Evolutionary conservation across 2,797 vertebrate species (phyloP).

Genomic region (Schizopygopsis pylzovi): DNA sequence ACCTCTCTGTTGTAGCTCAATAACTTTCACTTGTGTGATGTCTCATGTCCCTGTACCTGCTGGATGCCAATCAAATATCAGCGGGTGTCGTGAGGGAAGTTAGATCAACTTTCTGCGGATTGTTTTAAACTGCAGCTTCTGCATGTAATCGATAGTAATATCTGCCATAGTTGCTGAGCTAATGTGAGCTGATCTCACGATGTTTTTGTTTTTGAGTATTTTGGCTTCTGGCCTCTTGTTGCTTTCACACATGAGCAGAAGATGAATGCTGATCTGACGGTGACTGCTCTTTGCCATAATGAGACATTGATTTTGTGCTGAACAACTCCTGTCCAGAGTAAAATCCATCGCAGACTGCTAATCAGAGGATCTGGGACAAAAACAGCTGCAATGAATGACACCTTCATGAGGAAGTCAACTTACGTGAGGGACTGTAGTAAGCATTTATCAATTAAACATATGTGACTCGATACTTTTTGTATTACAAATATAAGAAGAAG

Average conservation of each 20-base stretch:
- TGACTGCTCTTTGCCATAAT: conserved; percentile 15
- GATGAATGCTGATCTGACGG: conserved; percentile 17
- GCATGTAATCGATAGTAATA: not conserved
- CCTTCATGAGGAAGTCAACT: not conserved
- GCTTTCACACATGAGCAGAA: conserved; percentile 12
- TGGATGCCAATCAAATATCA: not conserved
- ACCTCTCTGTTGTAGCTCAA: not conserved
- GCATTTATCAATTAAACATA: not conserved
- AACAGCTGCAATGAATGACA: not conserved
- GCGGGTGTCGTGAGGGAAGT: not conserved
- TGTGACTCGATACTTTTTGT: not conserved
- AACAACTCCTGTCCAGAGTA: not conserved
- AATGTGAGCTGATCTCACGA: not conserved
- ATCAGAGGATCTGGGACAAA: conserved; percentile 25
- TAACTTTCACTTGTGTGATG: not conserved
- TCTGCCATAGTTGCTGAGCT: not conserved
- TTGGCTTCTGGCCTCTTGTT: not conserved
- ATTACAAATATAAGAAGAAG: not conserved
- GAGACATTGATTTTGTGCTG: conserved; percentile 38
- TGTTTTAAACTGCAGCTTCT: not conserved
- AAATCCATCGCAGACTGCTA: conserved; percentile 3
- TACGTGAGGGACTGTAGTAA: not conserved
- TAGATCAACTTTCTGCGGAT: not conserved
- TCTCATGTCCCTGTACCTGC: not conserved
- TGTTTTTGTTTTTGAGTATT: no score